These are phyloP conservation scores for Dinomys branickii DNA, from an alignment of 2,113 vertebrate genomes.

Conservation along the genomic window DNA sequence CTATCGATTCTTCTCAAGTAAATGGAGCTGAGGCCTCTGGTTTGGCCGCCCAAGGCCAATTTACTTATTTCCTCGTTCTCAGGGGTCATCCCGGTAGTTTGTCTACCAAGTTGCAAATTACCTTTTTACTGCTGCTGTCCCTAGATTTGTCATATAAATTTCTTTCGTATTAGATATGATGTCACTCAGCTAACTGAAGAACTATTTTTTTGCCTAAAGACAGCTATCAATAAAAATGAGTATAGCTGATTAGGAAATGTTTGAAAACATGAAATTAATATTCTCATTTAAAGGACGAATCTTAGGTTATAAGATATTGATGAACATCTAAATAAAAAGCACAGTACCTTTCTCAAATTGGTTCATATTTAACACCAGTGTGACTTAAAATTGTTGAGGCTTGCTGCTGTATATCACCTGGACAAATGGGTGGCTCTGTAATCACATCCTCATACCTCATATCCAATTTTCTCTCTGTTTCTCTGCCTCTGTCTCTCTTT, in stretches of 20 bases:
- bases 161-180: neutral
- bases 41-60: constrained; percentile 38
- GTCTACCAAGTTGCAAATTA: constrained; percentile 5
- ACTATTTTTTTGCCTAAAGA: constrained; percentile 12
- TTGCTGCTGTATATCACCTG: accelerated
- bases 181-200: constrained; percentile 13
- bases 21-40: constrained; percentile 73
- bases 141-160: neutral
- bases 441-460: neutral
- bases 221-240: constrained; percentile 23
- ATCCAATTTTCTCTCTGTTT: neutral
- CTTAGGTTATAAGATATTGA: neutral
- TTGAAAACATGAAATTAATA: constrained; percentile 30
- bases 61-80: neutral
- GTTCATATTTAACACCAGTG: neutral
- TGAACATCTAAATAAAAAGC: constrained; percentile 9
- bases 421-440: neutral
- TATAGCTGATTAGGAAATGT: neutral
- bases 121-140: neutral
- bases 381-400: neutral
- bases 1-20: constrained; percentile 77
- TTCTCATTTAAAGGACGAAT: constrained; percentile 39
- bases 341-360: neutral
- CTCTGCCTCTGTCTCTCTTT: neutral
- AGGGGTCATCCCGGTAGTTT: neutral